Evolutionary conservation across 2,797 vertebrate genomes (phyloP).

Genomic region (Prionace glauca): DNA sequence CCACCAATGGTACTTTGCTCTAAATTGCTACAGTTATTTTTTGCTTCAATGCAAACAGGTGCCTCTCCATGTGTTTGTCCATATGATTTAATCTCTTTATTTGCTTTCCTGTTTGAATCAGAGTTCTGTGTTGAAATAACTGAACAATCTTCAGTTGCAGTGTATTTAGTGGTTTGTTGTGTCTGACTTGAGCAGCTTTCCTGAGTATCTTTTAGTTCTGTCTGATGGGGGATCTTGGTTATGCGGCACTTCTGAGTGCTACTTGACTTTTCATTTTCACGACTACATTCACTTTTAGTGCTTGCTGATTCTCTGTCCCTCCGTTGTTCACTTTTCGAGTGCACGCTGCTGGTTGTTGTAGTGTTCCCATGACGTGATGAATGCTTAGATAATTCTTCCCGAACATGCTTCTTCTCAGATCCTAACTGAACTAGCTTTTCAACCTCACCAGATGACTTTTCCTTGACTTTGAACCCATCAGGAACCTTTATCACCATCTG

Average conservation of each 20-base stretch:
- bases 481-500: neutral
- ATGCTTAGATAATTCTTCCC: neutral
- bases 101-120: neutral
- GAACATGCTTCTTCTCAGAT: neutral
- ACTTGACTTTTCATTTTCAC: neutral
- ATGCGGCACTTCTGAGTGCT: neutral
- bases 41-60: neutral
- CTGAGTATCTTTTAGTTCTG: neutral
- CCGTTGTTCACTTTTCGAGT: neutral
- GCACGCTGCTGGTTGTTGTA: neutral
- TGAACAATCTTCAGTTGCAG: neutral
- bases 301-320: neutral
- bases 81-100: neutral
- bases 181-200: neutral
- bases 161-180: neutral
- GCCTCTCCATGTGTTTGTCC: too few relatives aligned
- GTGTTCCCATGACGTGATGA: neutral
- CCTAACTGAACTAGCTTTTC: neutral
- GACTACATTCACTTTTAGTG: neutral
- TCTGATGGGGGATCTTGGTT: neutral
- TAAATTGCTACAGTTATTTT: neutral
- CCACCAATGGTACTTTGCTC: constrained; percentile 39
- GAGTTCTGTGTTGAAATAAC: neutral
- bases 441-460: neutral
- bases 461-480: neutral